Evolutionary conservation across 1,140 invertebrate species (phyloP).

Genomic region (Tetramorium simillimum): DNA sequence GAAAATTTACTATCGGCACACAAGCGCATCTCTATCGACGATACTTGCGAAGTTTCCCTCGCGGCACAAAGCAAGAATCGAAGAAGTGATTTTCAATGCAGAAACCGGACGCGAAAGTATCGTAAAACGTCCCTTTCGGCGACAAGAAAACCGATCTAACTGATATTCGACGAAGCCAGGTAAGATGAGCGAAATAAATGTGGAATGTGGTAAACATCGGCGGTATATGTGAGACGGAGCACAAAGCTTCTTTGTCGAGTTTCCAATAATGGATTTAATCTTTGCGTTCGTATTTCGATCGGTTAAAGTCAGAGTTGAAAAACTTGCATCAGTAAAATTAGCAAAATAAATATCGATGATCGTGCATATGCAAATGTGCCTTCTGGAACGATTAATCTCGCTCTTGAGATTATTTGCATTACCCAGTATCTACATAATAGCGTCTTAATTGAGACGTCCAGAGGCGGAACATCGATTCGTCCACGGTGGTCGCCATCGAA

Average conservation of each 20-base stretch:
- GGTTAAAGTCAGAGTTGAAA: neutral
- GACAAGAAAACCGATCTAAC: slow-evolving; percentile 11
- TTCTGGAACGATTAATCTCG: neutral
- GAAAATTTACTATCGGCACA: neutral
- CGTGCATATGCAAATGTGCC: neutral
- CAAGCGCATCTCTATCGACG: neutral
- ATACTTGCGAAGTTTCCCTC: neutral
- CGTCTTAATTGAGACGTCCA: slow-evolving; percentile 45
- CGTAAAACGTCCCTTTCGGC: slow-evolving; percentile 54
- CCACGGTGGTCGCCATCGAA: neutral
- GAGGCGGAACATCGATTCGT: slow-evolving; percentile 17
- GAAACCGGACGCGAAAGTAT: slow-evolving; percentile 37
- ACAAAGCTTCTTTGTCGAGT: neutral
- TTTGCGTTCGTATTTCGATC: no score
- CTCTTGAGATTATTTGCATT: neutral
- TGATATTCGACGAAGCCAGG: slow-evolving; percentile 25
- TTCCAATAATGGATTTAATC: neutral
- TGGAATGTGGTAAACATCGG: neutral
- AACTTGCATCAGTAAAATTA: neutral
- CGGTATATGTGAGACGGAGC: neutral
- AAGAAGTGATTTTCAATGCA: slow-evolving; percentile 48
- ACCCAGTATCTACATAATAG: slow-evolving; percentile 6
- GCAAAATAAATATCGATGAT: neutral
- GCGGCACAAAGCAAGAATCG: neutral
- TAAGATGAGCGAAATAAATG: slow-evolving; percentile 43